phyloP scores from a whole-genome alignment of 2,888 invertebrate species.

The Eustalomyia histrio region DNA sequence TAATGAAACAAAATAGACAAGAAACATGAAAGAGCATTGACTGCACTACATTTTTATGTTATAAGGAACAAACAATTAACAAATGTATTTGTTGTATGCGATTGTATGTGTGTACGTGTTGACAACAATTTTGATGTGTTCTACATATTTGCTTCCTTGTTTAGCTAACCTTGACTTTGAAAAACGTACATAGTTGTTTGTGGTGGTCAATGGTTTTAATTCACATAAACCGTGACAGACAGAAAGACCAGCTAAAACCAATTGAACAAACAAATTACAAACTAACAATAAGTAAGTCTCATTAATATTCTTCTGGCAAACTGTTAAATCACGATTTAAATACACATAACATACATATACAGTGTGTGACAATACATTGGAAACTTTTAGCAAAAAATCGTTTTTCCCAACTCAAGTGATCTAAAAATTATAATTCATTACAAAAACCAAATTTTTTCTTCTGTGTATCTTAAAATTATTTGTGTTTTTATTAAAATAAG shows the following conservation, averaged over 20 bases:
- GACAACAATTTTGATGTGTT: no score
- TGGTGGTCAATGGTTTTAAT: slow-evolving; percentile 46
- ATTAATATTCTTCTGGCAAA: slow-evolving; percentile 54
- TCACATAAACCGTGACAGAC: background rate
- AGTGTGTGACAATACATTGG: no score
- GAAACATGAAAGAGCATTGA: slow-evolving; percentile 25
- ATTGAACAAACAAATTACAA: slow-evolving; percentile 11
- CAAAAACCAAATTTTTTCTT: no score
- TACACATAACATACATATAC: no score
- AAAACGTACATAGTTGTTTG: slow-evolving; percentile 44
- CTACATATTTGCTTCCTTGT: slow-evolving; percentile 42
- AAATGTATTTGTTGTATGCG: background rate
- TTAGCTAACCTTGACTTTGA: slow-evolving; percentile 59
- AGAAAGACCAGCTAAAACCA: background rate
- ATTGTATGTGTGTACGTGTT: no score
- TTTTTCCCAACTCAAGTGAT: no score
- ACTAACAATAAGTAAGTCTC: slow-evolving; percentile 13
- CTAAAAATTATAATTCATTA: no score
- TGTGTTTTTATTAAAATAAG: no score
- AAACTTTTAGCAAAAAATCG: no score
- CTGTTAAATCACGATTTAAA: slow-evolving; percentile 43
- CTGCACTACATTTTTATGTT: slow-evolving; percentile 35
- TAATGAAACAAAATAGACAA: background rate
- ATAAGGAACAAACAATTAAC: background rate
- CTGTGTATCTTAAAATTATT: no score